These are phyloP conservation scores for Raillietiella orientalis DNA, from an alignment of 2,888 invertebrate species.

Conservation along the genomic window DNA sequence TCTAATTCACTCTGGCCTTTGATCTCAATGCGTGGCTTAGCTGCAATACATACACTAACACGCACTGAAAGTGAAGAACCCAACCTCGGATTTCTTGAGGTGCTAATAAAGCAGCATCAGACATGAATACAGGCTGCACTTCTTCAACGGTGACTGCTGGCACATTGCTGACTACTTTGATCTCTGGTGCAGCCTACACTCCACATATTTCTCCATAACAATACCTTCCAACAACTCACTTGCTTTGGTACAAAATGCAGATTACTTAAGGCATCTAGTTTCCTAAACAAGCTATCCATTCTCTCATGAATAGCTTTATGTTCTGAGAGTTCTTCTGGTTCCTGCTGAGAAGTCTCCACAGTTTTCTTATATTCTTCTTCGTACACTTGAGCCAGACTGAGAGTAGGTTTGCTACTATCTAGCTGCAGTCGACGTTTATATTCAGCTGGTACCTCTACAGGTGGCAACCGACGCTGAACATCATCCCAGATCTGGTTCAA, in stretches of 20 bases:
- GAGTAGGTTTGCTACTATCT: slow-evolving; percentile 77
- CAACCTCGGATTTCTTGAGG: slow-evolving; percentile 56
- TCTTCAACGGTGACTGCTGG: slow-evolving; percentile 82
- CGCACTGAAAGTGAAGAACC: slow-evolving; percentile 1
- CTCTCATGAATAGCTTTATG: slow-evolving; percentile 40
- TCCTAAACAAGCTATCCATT: slow-evolving; percentile 40
- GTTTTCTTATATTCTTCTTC: slow-evolving; percentile 50
- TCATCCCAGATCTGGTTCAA: slow-evolving; percentile 85
- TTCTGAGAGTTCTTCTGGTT: slow-evolving; percentile 23
- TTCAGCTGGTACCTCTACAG: slow-evolving; percentile 40
- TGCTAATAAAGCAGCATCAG: slow-evolving; percentile 50
- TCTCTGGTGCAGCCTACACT: slow-evolving; percentile 35
- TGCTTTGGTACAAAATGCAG: slow-evolving; percentile 76
- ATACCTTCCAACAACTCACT: slow-evolving; percentile 12
- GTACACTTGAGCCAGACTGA: slow-evolving; percentile 71
- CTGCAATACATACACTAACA: slow-evolving; percentile 9
- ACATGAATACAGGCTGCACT: slow-evolving; percentile 62
- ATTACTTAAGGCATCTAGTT: slow-evolving; percentile 71
- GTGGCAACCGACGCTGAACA: slow-evolving; percentile 53
- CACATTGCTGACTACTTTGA: slow-evolving; percentile 61
- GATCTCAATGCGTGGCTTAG: slow-evolving; percentile 17
- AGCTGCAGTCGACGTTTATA: slow-evolving; percentile 60
- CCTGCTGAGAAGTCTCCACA: slow-evolving; percentile 20
- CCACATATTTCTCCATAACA: background rate
- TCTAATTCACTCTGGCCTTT: slow-evolving; percentile 45